Evolutionary conservation across 1,140 invertebrate genomes (phyloP).

Genomic region (Akabosia matsudoensis): DNA sequence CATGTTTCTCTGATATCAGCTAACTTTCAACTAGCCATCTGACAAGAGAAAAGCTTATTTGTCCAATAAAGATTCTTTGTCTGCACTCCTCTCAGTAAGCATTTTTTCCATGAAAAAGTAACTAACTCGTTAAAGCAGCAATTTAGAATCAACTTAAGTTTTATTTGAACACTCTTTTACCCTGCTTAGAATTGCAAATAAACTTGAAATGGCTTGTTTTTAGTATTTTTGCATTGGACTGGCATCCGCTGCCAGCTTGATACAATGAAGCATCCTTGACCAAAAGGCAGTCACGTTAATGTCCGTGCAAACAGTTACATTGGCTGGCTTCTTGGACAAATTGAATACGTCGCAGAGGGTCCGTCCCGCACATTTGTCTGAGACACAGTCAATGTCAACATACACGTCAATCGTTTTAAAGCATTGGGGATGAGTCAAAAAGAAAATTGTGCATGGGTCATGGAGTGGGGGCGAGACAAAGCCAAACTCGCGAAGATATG

Average conservation of each 20-base stretch:
- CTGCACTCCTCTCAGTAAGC: too few species aligned
- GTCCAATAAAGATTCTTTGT: too few species aligned
- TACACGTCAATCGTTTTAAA: constrained; percentile 26
- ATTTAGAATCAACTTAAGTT: too few species aligned
- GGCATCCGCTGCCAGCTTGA: neutral
- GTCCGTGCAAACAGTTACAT: constrained; percentile 18
- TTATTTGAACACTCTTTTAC: too few species aligned
- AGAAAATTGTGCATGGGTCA: constrained; percentile 31
- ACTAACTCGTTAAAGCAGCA: too few species aligned
- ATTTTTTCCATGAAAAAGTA: too few species aligned
- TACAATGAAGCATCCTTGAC: constrained; percentile 26
- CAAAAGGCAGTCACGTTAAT: constrained; percentile 25
- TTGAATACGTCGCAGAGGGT: constrained; percentile 28
- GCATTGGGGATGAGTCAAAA: constrained; percentile 27
- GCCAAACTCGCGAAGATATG: constrained; percentile 27
- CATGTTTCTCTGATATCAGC: too few species aligned
- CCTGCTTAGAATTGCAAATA: too few species aligned
- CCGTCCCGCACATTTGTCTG: constrained; percentile 29
- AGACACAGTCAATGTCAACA: constrained; percentile 25
- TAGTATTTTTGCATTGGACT: constrained; percentile 24
- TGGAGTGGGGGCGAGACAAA: constrained; percentile 34
- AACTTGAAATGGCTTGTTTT: too few species aligned
- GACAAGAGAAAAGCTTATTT: too few species aligned
- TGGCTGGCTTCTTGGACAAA: constrained; percentile 20
- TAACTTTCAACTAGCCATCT: too few species aligned